Evolutionary conservation across 2,113 vertebrate species (phyloP).

Genomic region (Aix galericulata): DNA sequence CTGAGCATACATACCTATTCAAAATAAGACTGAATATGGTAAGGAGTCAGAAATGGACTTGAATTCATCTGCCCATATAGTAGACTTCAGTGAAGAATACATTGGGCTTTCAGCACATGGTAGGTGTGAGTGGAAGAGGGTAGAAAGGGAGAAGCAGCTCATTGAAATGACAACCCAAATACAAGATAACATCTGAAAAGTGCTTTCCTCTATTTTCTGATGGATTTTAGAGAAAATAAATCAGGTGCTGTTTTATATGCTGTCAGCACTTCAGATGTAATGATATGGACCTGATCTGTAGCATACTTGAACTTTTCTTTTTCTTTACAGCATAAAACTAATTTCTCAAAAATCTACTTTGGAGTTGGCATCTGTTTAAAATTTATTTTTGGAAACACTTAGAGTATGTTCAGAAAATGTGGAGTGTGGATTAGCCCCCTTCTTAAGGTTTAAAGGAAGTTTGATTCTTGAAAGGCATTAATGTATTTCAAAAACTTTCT

Average conservation of each 20-base stretch:
- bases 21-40: background rate
- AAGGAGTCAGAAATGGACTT: background rate
- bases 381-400: background rate
- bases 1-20: background rate
- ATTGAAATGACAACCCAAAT: background rate
- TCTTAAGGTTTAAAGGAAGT: background rate
- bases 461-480: background rate
- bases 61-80: background rate
- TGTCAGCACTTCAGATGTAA: background rate
- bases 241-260: background rate
- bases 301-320: background rate
- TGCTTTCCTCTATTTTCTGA: background rate
- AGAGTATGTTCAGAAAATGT: background rate
- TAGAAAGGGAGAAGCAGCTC: background rate
- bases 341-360: background rate
- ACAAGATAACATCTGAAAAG: background rate
- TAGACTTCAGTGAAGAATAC: background rate
- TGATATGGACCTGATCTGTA: background rate
- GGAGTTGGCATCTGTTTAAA: background rate
- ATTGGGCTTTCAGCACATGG: background rate
- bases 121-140: background rate
- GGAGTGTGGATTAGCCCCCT: background rate
- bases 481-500: background rate
- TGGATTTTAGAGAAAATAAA: background rate
- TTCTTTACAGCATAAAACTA: background rate